Percentiles rank a stretch among this genome's conserved stretches.
Conservation (phyloP, 2,888 invertebrate genomes). For the Hypomecis atomaria region DNA sequence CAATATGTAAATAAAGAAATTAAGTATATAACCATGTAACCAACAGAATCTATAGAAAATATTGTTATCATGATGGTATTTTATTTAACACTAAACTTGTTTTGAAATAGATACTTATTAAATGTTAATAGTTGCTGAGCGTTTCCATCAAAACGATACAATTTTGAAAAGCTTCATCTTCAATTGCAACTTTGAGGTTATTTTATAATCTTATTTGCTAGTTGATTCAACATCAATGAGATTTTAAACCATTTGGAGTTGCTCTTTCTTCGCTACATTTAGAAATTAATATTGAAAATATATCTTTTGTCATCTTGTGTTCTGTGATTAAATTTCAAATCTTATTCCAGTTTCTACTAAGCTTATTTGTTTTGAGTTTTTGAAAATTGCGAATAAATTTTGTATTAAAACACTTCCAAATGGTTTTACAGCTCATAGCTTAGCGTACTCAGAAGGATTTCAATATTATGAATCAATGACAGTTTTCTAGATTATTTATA, state of each 20-base stretch:
- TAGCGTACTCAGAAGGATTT: neutral
- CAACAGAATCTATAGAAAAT: slow-evolving; percentile 48
- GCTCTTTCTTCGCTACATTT: no score
- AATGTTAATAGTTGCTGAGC: slow-evolving; percentile 54
- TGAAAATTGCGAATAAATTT: no score
- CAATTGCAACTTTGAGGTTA: slow-evolving; percentile 56
- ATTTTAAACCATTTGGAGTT: no score
- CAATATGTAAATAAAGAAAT: slow-evolving; percentile 32
- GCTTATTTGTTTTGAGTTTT: no score
- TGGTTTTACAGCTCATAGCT: neutral
- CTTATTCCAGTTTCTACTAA: no score
- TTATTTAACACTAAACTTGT: slow-evolving; percentile 47
- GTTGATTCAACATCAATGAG: neutral
- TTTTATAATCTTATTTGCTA: neutral
- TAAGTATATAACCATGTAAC: slow-evolving; percentile 36
- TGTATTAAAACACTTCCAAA: no score
- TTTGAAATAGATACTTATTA: slow-evolving; percentile 47
- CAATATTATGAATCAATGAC: slow-evolving; percentile 6
- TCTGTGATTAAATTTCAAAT: no score
- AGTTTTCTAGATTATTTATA: slow-evolving; percentile 15
- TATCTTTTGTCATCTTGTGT: no score
- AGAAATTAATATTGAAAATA: no score
- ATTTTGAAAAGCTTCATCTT: slow-evolving; percentile 58
- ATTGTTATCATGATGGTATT: slow-evolving; percentile 16
- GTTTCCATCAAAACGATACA: slow-evolving; percentile 50